Evolutionary conservation across 2,797 vertebrate genomes (phyloP).

Genomic region (Periparus ater): DNA sequence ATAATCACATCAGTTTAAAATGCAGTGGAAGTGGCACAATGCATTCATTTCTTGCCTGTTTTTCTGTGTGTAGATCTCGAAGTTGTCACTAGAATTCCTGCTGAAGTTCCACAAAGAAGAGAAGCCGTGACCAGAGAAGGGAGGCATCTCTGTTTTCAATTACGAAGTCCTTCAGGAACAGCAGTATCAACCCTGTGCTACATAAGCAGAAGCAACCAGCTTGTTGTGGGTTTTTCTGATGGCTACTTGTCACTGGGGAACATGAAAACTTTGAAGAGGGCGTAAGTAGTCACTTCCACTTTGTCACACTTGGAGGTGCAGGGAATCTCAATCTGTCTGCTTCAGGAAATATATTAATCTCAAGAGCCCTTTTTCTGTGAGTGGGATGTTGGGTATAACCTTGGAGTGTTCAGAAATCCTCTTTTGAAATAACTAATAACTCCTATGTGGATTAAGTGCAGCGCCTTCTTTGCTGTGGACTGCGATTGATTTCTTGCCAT

Average conservation of each 20-base stretch:
- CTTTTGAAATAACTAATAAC: background rate
- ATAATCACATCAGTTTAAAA: background rate
- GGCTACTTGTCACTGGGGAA: slow-evolving; percentile 93
- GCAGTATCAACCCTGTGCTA: slow-evolving; percentile 84
- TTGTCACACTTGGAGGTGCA: background rate
- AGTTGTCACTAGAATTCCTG: slow-evolving; percentile 88
- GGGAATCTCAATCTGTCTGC: background rate
- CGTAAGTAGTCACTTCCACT: slow-evolving; percentile 78
- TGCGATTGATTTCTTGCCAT: background rate
- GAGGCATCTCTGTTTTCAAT: slow-evolving; percentile 90
- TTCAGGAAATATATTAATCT: background rate
- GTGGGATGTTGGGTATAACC: background rate
- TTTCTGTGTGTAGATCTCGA: slow-evolving; percentile 83
- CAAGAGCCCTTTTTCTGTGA: background rate
- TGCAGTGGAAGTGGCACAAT: background rate
- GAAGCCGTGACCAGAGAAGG: slow-evolving; percentile 86
- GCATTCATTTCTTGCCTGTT: background rate
- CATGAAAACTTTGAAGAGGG: slow-evolving; percentile 91
- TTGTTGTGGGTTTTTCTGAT: slow-evolving; percentile 92
- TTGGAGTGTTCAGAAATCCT: background rate
- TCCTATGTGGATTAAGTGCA: background rate
- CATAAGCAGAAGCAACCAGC: slow-evolving; percentile 89
- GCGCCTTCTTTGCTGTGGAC: fast-evolving
- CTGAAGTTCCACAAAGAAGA: slow-evolving; percentile 88
- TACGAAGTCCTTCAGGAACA: slow-evolving; percentile 84